Percentiles rank a stretch among this genome's conserved stretches.
These are phyloP conservation scores for Echinarachnius parma DNA, from an alignment of 53 echinoderm and acorn worm species.

Conservation along the genomic window DNA sequence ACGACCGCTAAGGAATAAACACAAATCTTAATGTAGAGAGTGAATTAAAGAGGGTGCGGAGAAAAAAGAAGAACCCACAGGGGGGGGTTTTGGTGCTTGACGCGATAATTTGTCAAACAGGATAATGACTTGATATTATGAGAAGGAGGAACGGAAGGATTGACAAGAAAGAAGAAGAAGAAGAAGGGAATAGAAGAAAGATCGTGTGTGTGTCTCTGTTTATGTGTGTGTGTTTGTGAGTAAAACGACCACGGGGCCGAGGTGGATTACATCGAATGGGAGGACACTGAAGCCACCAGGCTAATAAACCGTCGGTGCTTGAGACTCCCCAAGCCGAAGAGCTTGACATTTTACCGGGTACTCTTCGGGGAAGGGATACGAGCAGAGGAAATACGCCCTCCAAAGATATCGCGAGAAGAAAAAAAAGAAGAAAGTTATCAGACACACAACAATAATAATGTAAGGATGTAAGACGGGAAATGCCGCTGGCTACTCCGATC, in stretches of 20 bases:
- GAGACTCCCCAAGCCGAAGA: slow-evolving; percentile 14
- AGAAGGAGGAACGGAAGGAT: slow-evolving; percentile 2
- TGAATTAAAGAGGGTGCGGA: background rate
- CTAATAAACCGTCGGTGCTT: slow-evolving; percentile 30
- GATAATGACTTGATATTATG: slow-evolving; percentile 43
- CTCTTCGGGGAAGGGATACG: slow-evolving; percentile 18
- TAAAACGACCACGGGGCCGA: background rate
- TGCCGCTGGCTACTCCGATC: too few relatives aligned
- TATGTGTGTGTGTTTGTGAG: slow-evolving; percentile 1
- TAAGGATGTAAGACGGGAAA: too few relatives aligned
- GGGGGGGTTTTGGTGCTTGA: too few relatives aligned
- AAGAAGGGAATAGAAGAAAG: background rate
- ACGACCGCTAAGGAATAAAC: slow-evolving; percentile 8
- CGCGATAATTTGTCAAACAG: slow-evolving; percentile 39
- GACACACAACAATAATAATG: too few relatives aligned
- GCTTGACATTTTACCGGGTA: slow-evolving; percentile 19
- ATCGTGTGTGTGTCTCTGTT: background rate
- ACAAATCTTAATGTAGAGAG: background rate
- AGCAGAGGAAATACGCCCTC: slow-evolving; percentile 18
- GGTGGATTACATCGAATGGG: slow-evolving; percentile 17
- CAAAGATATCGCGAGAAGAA: background rate
- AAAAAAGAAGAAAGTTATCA: background rate
- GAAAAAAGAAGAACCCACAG: slow-evolving; percentile 25
- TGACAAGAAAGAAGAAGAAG: background rate
- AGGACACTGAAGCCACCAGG: slow-evolving; percentile 8